A percentile compares a stretch with the other conserved stretches of the same genome.
These are phyloP conservation scores for Limnephilus lunatus DNA, from an alignment of 2,888 invertebrate genomes.

Conservation along the genomic window DNA sequence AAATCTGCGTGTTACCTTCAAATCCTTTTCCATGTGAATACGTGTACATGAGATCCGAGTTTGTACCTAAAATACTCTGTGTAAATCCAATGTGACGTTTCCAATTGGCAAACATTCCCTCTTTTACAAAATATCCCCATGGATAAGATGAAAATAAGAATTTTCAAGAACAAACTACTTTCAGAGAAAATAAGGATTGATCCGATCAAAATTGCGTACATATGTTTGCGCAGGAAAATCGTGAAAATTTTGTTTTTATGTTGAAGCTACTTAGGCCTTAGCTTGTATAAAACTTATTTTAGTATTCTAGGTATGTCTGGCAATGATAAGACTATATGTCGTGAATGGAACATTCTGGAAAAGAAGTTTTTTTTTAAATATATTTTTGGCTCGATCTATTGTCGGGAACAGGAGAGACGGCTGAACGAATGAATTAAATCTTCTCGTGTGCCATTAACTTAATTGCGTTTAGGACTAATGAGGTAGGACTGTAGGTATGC, in stretches of 20 bases:
- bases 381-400: not conserved
- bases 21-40: slow-evolving; percentile 8
- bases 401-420: not conserved
- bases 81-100: not conserved
- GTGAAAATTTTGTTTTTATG: not conserved
- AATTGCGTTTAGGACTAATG: not conserved
- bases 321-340: not conserved
- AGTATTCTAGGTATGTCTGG: not conserved
- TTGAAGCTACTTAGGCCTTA: not conserved
- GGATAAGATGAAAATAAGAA: not conserved
- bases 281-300: not conserved
- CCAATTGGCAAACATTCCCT: not conserved
- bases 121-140: not conserved
- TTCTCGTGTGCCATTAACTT: not conserved
- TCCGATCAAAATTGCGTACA: not conserved
- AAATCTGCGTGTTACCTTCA: not conserved
- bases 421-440: not conserved
- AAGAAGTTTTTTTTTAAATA: not conserved
- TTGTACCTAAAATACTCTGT: not conserved
- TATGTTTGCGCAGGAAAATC: not conserved
- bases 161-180: not conserved
- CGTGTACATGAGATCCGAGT: not conserved
- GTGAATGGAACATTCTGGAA: not conserved
- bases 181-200: not conserved
- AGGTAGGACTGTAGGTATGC: not conserved